These are phyloP conservation scores for Apeira syringaria DNA, from an alignment of 2,888 invertebrate species.

Conservation along the genomic window DNA sequence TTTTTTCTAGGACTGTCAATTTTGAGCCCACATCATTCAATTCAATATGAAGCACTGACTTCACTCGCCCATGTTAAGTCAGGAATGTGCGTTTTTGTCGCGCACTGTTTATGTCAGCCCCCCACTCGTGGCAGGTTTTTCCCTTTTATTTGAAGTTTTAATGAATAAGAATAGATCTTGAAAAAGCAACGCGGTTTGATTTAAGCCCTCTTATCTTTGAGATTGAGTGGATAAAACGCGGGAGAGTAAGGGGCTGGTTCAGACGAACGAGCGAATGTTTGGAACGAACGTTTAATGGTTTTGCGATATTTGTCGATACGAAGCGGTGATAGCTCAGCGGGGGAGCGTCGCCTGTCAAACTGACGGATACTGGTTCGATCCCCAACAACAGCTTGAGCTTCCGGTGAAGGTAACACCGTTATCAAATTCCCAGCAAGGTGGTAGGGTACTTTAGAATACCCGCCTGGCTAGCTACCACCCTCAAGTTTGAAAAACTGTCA, in stretches of 20 bases:
- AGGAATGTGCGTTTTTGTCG: slow-evolving; percentile 61
- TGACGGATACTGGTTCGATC: too few relatives aligned
- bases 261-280: not conserved
- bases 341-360: too few relatives aligned
- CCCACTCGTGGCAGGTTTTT: slow-evolving; percentile 67
- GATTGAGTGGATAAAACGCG: slow-evolving; percentile 51
- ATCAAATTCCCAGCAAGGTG: too few relatives aligned
- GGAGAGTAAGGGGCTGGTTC: slow-evolving; percentile 23
- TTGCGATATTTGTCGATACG: too few relatives aligned
- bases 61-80: slow-evolving; percentile 37
- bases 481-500: too few relatives aligned
- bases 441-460: too few relatives aligned
- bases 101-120: slow-evolving; percentile 74
- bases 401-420: too few relatives aligned
- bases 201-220: slow-evolving; percentile 59
- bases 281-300: too few relatives aligned
- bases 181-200: slow-evolving; percentile 71
- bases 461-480: too few relatives aligned
- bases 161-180: slow-evolving; percentile 75
- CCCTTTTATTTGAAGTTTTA: slow-evolving; percentile 77
- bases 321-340: too few relatives aligned
- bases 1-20: slow-evolving; percentile 3
- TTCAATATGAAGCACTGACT: slow-evolving; percentile 18
- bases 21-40: slow-evolving; percentile 18
- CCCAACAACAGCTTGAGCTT: too few relatives aligned